Conservation (phyloP, 2,113 vertebrate species). For the Gopherus flavomarginatus region DNA sequence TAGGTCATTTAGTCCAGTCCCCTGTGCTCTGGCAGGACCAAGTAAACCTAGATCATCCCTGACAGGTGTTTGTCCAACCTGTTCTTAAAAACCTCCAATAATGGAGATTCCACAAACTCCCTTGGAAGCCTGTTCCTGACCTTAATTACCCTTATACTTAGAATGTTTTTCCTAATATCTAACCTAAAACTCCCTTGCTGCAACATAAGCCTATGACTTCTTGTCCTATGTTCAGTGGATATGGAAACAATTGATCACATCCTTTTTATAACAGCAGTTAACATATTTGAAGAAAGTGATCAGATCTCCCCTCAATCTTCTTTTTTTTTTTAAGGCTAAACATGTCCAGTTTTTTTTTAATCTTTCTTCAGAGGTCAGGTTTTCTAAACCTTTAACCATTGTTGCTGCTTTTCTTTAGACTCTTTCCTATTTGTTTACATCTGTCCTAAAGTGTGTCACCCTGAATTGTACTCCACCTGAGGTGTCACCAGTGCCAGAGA, state of each 20-base stretch:
- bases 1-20: not conserved
- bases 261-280: not conserved
- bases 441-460: not conserved
- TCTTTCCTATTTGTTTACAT: not conserved
- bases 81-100: not conserved
- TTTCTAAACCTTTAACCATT: not conserved
- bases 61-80: not conserved
- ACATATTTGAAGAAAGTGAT: not conserved
- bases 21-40: not conserved
- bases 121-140: not conserved
- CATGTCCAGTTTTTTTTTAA: not conserved
- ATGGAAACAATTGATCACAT: not conserved
- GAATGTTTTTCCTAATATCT: not conserved
- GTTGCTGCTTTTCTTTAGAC: not conserved
- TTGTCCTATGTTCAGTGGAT: not conserved
- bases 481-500: not conserved
- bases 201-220: not conserved
- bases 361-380: not conserved
- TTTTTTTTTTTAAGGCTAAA: not conserved
- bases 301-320: not conserved
- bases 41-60: not conserved
- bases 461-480: not conserved
- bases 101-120: not conserved
- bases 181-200: not conserved
- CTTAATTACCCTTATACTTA: not conserved